These are phyloP conservation scores for Typhlichthys subterraneus DNA, from an alignment of 2,797 vertebrate species.

Conservation along the genomic window DNA sequence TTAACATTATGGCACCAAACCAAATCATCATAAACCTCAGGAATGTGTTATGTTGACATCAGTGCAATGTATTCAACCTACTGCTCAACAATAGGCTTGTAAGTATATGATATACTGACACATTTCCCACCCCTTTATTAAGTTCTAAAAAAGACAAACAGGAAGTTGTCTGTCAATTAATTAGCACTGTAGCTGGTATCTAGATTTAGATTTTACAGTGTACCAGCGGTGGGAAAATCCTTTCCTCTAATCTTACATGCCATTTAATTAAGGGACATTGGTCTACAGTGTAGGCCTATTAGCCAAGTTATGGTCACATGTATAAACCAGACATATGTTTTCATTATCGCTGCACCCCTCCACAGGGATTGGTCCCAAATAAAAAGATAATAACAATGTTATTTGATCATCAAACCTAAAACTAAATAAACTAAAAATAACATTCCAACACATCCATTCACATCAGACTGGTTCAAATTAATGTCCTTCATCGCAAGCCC, in stretches of 20 bases:
- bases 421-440: slow-evolving; percentile 39
- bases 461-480: slow-evolving; percentile 17
- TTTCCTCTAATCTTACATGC: slow-evolving; percentile 22
- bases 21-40: neutral
- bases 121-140: too few species aligned
- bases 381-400: slow-evolving; percentile 25
- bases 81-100: too few species aligned
- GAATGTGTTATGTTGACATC: neutral
- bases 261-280: slow-evolving; percentile 14
- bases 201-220: slow-evolving; percentile 4
- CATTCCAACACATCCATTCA: slow-evolving; percentile 2
- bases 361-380: slow-evolving; percentile 10
- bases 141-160: too few species aligned
- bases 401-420: slow-evolving; percentile 15
- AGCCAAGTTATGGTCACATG: slow-evolving; percentile 10
- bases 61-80: neutral
- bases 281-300: slow-evolving; percentile 3
- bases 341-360: slow-evolving; percentile 34
- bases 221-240: slow-evolving; percentile 12
- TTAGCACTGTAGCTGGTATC: neutral
- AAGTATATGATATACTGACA: neutral
- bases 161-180: too few species aligned
- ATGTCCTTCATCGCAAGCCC: slow-evolving; percentile 14
- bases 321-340: slow-evolving; percentile 24
- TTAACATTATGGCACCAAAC: neutral